Evolutionary conservation across 2,113 vertebrate species (phyloP).

Genomic region (Neolamprologus toae): DNA sequence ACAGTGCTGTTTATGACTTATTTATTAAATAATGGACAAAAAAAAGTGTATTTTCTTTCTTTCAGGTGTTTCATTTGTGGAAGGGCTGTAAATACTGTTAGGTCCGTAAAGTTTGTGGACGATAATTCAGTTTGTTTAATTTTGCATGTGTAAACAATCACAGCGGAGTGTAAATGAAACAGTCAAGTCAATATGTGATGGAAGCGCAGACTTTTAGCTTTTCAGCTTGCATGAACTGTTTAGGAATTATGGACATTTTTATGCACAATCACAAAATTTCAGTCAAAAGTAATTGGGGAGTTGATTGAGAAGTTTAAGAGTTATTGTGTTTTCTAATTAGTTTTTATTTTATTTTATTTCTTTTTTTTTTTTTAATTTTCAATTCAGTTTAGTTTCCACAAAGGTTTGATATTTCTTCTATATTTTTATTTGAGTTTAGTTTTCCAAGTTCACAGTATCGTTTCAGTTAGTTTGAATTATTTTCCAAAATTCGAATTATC

Average conservation of each 20-base stretch:
- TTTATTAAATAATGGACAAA: conserved; percentile 89
- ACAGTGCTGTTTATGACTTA: conserved; percentile 80
- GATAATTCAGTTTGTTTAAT: neutral
- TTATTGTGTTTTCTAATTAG: neutral
- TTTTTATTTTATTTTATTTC: neutral
- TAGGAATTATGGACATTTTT: neutral
- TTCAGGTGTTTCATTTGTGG: neutral
- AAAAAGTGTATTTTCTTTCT: conserved; percentile 22
- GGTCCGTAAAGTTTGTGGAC: fast-evolving
- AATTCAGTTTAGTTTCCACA: neutral
- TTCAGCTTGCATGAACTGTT: neutral
- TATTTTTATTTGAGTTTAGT: neutral
- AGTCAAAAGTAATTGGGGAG: neutral
- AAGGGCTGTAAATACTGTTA: neutral
- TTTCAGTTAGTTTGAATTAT: neutral
- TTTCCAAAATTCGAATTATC: neutral
- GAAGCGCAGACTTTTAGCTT: neutral
- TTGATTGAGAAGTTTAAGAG: neutral
- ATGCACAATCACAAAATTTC: neutral
- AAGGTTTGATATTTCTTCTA: neutral
- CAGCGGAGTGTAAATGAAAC: neutral
- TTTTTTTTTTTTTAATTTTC: fast-evolving
- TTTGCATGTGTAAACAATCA: neutral
- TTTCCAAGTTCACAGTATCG: fast-evolving
- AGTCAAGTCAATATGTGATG: neutral